These are phyloP conservation scores for Acropora tenuis DNA, from an alignment of 64 coral and sea anemone species.

Conservation along the genomic window DNA sequence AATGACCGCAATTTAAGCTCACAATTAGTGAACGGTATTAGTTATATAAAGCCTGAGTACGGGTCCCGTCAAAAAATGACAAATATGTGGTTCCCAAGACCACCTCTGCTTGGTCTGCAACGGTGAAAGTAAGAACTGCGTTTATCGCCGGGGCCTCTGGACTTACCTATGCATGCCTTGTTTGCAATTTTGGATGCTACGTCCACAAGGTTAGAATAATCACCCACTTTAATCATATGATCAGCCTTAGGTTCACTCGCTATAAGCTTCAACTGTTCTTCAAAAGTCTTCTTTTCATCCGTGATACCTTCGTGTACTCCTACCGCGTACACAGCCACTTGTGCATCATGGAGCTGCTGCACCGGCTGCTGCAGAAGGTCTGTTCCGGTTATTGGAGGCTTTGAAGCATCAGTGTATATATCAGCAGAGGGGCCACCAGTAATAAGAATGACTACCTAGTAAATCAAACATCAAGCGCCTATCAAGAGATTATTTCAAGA, in stretches of 20 bases:
- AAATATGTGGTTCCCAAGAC: no score
- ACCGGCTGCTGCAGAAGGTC: constrained; percentile 62
- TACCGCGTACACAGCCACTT: constrained; percentile 54
- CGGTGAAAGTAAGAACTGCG: no score
- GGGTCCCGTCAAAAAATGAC: no score
- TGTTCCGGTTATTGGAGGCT: constrained; percentile 64
- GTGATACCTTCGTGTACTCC: constrained; percentile 43
- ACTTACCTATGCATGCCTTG: constrained; percentile 55
- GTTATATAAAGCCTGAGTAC: no score
- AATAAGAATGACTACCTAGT: constrained; percentile 65
- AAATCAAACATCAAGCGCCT: no score
- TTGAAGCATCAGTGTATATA: constrained; percentile 48
- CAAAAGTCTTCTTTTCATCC: constrained; percentile 10
- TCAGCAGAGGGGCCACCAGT: constrained; percentile 66
- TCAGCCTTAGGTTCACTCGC: constrained; percentile 39
- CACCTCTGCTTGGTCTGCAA: no score
- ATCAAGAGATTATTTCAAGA: no score
- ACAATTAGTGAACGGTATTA: no score
- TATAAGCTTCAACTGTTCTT: constrained; percentile 22
- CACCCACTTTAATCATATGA: constrained; percentile 44
- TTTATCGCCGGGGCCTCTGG: neutral
- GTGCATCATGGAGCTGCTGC: neutral
- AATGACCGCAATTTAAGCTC: neutral
- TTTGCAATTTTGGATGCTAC: constrained; percentile 34
- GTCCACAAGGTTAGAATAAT: constrained; percentile 13